Base-by-base conservation (phyloP, 2,797 vertebrate species). In the Sylvia borin region DNA sequence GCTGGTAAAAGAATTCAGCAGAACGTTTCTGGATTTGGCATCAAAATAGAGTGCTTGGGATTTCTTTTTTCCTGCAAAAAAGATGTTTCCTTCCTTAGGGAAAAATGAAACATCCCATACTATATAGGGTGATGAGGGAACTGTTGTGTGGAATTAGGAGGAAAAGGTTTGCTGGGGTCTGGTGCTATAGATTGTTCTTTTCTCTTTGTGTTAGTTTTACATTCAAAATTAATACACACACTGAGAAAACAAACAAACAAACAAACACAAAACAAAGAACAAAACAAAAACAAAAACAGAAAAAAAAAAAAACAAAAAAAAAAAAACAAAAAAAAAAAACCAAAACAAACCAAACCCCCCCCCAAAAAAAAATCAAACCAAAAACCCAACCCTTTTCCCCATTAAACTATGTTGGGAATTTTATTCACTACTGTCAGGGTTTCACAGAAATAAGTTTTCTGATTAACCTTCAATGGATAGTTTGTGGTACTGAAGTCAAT, bases 41-140 rank as follows among this genome's bases (percentile, higher is more conserved):
- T 43, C 12, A 13, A 31, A 62, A 45, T 17, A 16, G 1, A 4
- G 1, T 2, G 1, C 11, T 48, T 75, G 27, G 18, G 10, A 8
- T 75, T 92, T 85, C 14, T 55, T 62, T 70, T 76, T 20, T 8
- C 20, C 1, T 1, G 0, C 8, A 22, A 65, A 57, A 0, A 1
- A 2, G 4, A 3, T 16, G 4, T 54, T 88, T 1, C 2, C 53
- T 87, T 82, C 17, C 21, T 78, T 55, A 34, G 21, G 65, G 25
- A 36, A 53, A 50, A 70, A 73, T 0, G 2, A 65, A 64, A 3
- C 1, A 42, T 50, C 27, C 6, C 8, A 6, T 16, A 61, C 16
- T 72, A 9, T 4, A 18, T 9, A 53, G 21, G 34, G 18, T 77
- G 70, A 27, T 53, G 26, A 77, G 32, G n/a, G 20, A 86, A 32